These are phyloP conservation scores for Lucifuga dentata DNA, from an alignment of 2,113 vertebrate species.

Conservation along the genomic window DNA sequence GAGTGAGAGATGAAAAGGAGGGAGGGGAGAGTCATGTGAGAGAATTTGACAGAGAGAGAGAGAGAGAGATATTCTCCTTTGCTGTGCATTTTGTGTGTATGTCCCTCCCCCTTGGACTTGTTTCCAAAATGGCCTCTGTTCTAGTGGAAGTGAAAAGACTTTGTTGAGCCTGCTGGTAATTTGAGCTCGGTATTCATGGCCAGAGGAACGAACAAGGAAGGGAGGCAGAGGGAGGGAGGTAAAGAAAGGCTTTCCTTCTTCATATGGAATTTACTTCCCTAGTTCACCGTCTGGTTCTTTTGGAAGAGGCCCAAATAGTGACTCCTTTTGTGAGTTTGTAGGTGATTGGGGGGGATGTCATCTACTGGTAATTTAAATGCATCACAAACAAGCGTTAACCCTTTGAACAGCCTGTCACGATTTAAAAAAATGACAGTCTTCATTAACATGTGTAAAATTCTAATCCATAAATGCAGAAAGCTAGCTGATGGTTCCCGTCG, in stretches of 20 bases:
- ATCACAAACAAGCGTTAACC: not conserved
- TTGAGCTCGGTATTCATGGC: constrained; percentile 75
- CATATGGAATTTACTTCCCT: constrained; percentile 69
- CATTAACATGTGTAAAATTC: too few species aligned
- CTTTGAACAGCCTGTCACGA: not conserved
- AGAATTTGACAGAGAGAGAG: constrained; percentile 15
- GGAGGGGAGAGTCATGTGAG: not conserved
- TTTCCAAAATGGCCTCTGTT: constrained; percentile 81
- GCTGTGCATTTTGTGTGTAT: constrained; percentile 64
- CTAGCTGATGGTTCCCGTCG: constrained; percentile 21
- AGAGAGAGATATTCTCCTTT: constrained; percentile 30
- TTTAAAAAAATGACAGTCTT: too few species aligned
- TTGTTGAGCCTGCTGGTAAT: constrained; percentile 76
- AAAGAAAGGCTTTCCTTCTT: constrained; percentile 69
- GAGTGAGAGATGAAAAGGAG: not conserved
- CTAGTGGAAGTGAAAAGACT: constrained; percentile 69
- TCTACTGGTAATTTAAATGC: constrained; percentile 23
- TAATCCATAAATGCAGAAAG: constrained; percentile 13
- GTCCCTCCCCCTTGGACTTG: constrained; percentile 53
- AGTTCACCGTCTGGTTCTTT: constrained; percentile 55
- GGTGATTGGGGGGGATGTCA: constrained; percentile 39
- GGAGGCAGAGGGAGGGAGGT: constrained; percentile 47
- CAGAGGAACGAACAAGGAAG: constrained; percentile 54
- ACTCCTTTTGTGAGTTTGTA: constrained; percentile 52
- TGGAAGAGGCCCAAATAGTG: constrained; percentile 55